Percentiles rank a stretch among this genome's conserved stretches.
phyloP scores from a whole-genome alignment of 2,888 invertebrate genomes.

The Synanthedon andrenaeformis region DNA sequence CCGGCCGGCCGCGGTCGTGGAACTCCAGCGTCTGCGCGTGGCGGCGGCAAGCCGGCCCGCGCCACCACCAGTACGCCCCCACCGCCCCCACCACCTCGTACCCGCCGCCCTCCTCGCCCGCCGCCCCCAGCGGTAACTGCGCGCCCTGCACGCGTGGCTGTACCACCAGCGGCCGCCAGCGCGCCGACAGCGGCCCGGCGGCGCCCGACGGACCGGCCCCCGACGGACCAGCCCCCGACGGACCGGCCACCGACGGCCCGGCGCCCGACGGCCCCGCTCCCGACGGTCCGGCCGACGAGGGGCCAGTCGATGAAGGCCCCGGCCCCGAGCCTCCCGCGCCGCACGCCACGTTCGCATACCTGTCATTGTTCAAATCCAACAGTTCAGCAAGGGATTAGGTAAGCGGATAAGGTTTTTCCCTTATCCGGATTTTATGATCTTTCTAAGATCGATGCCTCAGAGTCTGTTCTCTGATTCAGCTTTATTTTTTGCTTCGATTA shows the following conservation, averaged over 20 bases:
- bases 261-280: slow-evolving; percentile 4
- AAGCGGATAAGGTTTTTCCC: no score
- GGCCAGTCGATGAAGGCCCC: no score
- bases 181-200: slow-evolving; percentile 6
- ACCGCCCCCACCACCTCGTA: slow-evolving; percentile 18
- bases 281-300: slow-evolving; percentile 4
- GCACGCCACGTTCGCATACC: slow-evolving; percentile 20
- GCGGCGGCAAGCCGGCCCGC: slow-evolving; percentile 12
- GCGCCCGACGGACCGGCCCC: slow-evolving; percentile 3
- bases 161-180: slow-evolving; percentile 8
- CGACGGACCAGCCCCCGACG: slow-evolving; percentile 2
- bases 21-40: slow-evolving; percentile 46
- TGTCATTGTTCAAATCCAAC: slow-evolving; percentile 4
- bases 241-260: slow-evolving; percentile 9
- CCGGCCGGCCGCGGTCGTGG: slow-evolving; percentile 20
- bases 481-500: no score
- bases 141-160: slow-evolving; percentile 5
- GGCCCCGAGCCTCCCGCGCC: neutral
- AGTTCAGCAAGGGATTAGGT: no score
- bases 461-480: no score
- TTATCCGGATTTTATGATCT: no score
- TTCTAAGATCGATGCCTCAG: no score
- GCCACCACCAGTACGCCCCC: slow-evolving; percentile 12
- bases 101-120: slow-evolving; percentile 11
- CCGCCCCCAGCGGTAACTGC: neutral